Evolutionary conservation across 2,888 invertebrate genomes (phyloP).

Genomic region (Abscondita cerata): DNA sequence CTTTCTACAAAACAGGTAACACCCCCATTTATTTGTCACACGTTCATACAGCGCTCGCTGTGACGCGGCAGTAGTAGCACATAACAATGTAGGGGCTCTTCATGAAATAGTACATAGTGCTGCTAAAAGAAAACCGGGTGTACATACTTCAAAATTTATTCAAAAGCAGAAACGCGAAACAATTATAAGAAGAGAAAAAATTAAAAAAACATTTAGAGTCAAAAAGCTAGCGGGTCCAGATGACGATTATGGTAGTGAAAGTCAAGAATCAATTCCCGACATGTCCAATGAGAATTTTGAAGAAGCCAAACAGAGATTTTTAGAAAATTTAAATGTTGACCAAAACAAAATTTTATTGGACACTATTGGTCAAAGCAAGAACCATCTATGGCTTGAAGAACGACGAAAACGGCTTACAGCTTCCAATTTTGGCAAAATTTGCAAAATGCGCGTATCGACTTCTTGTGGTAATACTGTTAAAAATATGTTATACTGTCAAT

Average conservation of each 20-base stretch:
- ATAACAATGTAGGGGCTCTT: background rate
- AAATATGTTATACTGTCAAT: background rate
- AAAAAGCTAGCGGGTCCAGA: too few relatives aligned
- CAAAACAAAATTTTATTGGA: background rate
- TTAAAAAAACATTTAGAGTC: too few relatives aligned
- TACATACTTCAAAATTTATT: background rate
- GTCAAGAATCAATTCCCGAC: background rate
- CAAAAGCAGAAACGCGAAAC: background rate
- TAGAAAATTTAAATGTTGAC: background rate
- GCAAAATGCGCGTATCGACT: background rate
- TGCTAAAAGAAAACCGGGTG: background rate
- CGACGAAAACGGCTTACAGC: background rate
- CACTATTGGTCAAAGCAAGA: background rate
- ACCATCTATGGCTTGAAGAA: background rate
- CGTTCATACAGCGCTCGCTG: background rate
- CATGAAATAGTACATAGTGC: background rate
- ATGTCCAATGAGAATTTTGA: background rate
- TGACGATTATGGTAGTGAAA: background rate
- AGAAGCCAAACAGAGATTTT: background rate
- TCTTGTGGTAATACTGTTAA: background rate
- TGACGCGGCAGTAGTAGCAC: background rate
- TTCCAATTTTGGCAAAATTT: conserved; percentile 6
- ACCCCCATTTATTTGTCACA: too few relatives aligned
- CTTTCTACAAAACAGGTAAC: too few relatives aligned
- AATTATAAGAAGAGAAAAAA: too few relatives aligned